These are phyloP conservation scores for Dione vanillae DNA, from an alignment of 2,888 invertebrate genomes.

Conservation along the genomic window DNA sequence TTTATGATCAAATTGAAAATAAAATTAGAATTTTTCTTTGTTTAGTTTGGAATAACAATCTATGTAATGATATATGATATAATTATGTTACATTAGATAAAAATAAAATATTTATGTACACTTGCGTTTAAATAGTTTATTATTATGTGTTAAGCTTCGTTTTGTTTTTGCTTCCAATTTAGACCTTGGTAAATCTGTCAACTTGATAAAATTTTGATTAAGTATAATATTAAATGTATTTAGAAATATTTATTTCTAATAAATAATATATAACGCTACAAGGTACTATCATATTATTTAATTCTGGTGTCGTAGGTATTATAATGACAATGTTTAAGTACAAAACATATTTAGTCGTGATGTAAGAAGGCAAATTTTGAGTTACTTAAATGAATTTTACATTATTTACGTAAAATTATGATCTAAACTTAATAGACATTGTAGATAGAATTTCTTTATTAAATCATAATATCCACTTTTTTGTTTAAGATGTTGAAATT, in stretches of 20 bases:
- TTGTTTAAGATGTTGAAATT: slow-evolving; percentile 79
- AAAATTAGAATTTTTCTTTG: neutral
- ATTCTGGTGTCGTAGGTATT: neutral
- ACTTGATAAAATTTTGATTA: slow-evolving; percentile 55
- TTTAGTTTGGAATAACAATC: neutral
- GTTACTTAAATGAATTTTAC: slow-evolving; percentile 47
- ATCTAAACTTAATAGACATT: slow-evolving; percentile 9
- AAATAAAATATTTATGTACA: neutral
- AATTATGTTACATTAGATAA: neutral
- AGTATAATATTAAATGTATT: slow-evolving; percentile 58
- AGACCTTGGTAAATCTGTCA: slow-evolving; percentile 35
- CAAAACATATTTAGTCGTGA: slow-evolving; percentile 55
- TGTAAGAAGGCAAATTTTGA: slow-evolving; percentile 67
- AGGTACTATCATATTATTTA: slow-evolving; percentile 33
- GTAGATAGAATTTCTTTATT: neutral
- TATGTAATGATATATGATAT: neutral
- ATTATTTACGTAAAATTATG: slow-evolving; percentile 10
- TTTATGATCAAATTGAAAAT: neutral
- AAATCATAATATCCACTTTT: neutral
- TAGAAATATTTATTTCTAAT: slow-evolving; percentile 48
- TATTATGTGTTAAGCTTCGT: neutral
- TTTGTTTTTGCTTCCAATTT: slow-evolving; percentile 11
- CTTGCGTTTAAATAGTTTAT: neutral
- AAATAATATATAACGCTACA: slow-evolving; percentile 24
- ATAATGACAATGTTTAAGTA: slow-evolving; percentile 15